Conservation (phyloP, 1,140 invertebrate species). For the Papilio glaucus region DNA sequence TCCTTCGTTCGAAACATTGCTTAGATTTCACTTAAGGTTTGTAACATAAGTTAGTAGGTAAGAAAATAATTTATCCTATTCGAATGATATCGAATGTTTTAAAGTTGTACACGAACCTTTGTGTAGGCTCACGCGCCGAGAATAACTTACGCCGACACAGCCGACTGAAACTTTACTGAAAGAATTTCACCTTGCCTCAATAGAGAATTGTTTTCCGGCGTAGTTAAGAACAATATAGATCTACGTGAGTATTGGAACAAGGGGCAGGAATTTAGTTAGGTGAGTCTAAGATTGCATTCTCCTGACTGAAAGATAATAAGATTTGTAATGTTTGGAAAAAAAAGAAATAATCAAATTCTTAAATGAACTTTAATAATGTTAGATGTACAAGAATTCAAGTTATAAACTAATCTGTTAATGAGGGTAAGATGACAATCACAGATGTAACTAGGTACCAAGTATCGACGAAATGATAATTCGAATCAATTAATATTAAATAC, state of each 20-base stretch:
- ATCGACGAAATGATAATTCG: no score
- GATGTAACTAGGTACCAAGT: no score
- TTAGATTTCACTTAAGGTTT: neutral
- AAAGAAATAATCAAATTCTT: no score
- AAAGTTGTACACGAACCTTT: neutral
- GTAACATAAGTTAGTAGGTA: neutral
- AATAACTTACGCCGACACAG: neutral
- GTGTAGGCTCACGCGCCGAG: slow-evolving; percentile 12
- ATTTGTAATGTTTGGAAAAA: no score
- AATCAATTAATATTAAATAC: no score
- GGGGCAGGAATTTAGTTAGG: neutral
- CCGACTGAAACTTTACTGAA: slow-evolving; percentile 13
- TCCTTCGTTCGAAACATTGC: no score
- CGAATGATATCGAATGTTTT: neutral
- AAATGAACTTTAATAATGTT: no score
- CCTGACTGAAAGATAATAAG: neutral
- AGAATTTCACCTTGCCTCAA: slow-evolving; percentile 17
- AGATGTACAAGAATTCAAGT: no score
- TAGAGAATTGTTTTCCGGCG: slow-evolving; percentile 10
- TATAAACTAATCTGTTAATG: no score
- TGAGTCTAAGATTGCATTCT: slow-evolving; percentile 5
- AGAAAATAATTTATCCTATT: slow-evolving; percentile 12
- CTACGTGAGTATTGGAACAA: slow-evolving; percentile 12
- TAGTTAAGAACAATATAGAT: slow-evolving; percentile 12
- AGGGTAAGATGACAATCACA: no score